Percentiles rank a stretch among this genome's conserved stretches.
Evolutionary conservation across 2,113 vertebrate genomes (phyloP).

Genomic region (Orycteropus afer): DNA sequence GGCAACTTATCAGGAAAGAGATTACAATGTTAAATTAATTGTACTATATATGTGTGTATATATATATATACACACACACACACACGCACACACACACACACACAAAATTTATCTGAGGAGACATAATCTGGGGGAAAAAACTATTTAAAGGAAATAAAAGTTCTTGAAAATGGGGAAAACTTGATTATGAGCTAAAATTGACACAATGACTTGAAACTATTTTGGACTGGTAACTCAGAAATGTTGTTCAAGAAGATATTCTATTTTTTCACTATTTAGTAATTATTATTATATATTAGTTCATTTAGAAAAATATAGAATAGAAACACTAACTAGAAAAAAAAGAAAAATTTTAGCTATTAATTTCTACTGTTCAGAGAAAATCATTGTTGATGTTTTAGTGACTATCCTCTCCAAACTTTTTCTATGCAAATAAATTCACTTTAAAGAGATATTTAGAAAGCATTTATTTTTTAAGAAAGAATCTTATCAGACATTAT

Average conservation of each 20-base stretch:
- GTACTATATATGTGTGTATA: too few relatives aligned
- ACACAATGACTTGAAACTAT: neutral
- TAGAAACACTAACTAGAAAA: neutral
- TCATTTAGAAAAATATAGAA: neutral
- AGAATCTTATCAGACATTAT: neutral
- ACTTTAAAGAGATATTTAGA: neutral
- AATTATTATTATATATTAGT: neutral
- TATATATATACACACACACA: too few relatives aligned
- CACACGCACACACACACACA: too few relatives aligned
- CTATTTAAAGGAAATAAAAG: neutral
- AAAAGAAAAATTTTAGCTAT: neutral
- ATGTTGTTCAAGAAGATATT: neutral
- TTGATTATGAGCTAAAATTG: neutral
- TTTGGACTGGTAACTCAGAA: neutral
- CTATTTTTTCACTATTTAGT: neutral
- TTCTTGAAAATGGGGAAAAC: neutral
- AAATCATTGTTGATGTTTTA: constrained; percentile 7
- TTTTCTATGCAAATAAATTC: constrained; percentile 2
- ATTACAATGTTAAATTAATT: neutral
- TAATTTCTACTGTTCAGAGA: neutral
- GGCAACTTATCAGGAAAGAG: neutral
- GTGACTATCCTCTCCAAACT: neutral
- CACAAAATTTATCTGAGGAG: too few relatives aligned
- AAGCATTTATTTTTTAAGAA: constrained; percentile 1
- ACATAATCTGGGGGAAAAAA: neutral